Evolutionary conservation across 2,888 invertebrate genomes (phyloP), one percentile per base, ranked within the genome.

Genomic region (Dolichomitus sp.): DNA sequence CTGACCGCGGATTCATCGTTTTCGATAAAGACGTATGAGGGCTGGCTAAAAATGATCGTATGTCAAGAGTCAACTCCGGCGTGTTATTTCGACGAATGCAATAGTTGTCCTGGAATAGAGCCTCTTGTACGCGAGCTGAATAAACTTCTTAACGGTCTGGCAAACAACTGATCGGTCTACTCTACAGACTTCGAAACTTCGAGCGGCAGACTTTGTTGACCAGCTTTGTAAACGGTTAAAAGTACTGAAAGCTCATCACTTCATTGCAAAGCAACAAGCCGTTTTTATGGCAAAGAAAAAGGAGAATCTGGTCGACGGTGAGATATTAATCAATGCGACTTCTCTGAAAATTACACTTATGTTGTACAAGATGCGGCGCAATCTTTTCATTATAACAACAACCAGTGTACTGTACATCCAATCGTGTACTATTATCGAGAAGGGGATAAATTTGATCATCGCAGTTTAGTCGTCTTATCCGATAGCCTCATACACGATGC

Each of bases 381-480:
- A 45, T 68, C 70, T 14, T 86, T 86, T 50, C 85, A 85, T 75
- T 85, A 75, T 11, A 86, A 85, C 27, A 85, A 85, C 27, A 77
- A 81, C 57, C 84, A 85, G 48, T 80, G 80, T 9, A 82, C 85
- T 4, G 57, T 87, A 50, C 65, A 66, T 69, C 59, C 87, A 12
- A 66, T 80, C 11, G 78, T 85, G 12, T 63, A 80, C 61, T 86
- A 87, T 76, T 87, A 82, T 48, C 76, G 69, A 72, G 45, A 52
- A 2, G 66, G 48, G 7, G 37, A 70, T 23, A 23, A 23, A 23
- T 1, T 23, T 23, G 1, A 17, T 9, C 85, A 87, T 70, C n/a
- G 17, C 14, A 83, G 80, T 65, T 30, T 69, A 9, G 63, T 81
- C n/a, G 14, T 81, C 7, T 57, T 86, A 9, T 86, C 86, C 7